These are phyloP conservation scores for Syrmaticus mikado DNA, from an alignment of 2,113 vertebrate species.

Conservation along the genomic window DNA sequence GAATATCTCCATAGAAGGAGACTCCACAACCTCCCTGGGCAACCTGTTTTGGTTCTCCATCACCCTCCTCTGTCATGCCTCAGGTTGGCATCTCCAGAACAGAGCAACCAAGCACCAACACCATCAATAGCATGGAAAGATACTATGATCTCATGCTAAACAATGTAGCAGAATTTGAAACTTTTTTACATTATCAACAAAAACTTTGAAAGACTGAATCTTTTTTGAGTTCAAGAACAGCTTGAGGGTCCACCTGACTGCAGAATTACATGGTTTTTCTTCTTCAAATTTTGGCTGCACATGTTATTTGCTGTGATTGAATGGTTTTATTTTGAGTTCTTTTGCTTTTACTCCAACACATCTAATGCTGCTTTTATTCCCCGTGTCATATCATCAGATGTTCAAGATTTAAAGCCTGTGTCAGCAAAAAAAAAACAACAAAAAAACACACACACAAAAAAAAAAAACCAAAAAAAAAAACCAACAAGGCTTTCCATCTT, in stretches of 20 bases:
- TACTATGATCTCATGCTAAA: neutral
- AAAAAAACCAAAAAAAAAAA: no score
- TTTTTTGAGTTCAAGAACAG: neutral
- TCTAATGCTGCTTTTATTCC: constrained; percentile 39
- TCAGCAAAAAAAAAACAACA: neutral
- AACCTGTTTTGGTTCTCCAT: no score
- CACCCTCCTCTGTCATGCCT: no score
- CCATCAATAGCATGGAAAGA: neutral
- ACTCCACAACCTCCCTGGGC: no score
- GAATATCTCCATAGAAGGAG: no score
- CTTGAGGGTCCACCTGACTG: neutral
- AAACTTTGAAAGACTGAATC: constrained; percentile 4
- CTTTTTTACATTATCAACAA: constrained; percentile 3
- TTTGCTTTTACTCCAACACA: constrained; percentile 18
- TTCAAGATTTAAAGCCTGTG: constrained; percentile 8
- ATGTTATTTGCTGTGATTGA: constrained; percentile 7
- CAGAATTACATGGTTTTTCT: neutral
- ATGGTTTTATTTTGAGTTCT: constrained; percentile 18
- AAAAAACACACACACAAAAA: no score
- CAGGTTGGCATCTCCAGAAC: neutral
- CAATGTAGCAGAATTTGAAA: neutral
- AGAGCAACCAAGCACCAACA: fast-evolving
- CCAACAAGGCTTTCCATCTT: constrained; percentile 3
- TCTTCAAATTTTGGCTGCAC: neutral
- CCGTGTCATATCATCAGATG: constrained; percentile 8